A percentile compares a stretch with the other conserved stretches of the same genome.
phyloP scores from a whole-genome alignment of 2,888 invertebrate genomes.

The Dolichomitus sp. region DNA sequence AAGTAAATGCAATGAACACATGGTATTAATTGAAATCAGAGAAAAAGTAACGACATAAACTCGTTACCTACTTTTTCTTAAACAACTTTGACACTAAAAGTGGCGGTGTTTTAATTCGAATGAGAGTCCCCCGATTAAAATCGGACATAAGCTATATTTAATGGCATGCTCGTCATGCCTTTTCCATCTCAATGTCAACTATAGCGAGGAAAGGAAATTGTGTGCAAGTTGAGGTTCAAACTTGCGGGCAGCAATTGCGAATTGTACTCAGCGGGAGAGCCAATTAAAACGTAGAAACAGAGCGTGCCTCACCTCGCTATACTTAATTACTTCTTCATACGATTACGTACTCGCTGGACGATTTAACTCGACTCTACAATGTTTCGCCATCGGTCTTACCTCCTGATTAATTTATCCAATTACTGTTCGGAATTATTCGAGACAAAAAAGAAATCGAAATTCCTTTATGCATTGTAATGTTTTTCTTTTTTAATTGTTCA shows the following conservation, averaged over 20 bases:
- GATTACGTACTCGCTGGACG: conserved; percentile 63
- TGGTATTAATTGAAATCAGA: not conserved
- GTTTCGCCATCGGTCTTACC: conserved; percentile 58
- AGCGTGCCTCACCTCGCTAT: conserved; percentile 75
- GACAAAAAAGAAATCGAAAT: conserved; percentile 46
- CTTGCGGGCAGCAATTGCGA: conserved; percentile 47
- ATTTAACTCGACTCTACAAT: conserved; percentile 57
- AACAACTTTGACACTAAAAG: not conserved
- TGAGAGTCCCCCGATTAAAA: conserved; percentile 8
- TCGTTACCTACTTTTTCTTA: not conserved
- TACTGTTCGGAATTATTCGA: conserved; percentile 26
- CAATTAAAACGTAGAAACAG: conserved; percentile 82
- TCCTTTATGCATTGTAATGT: not conserved
- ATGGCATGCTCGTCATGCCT: conserved; percentile 6
- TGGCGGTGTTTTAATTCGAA: not conserved
- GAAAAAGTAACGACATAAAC: not conserved
- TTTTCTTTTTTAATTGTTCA: not conserved
- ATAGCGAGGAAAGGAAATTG: conserved; percentile 57
- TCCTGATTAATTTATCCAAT: conserved; percentile 52
- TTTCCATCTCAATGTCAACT: conserved; percentile 48
- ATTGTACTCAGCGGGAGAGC: conserved; percentile 56
- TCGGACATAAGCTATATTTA: conserved; percentile 9
- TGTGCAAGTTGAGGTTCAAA: conserved; percentile 19
- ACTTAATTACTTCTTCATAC: conserved; percentile 58
- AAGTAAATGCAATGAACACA: too few relatives aligned